phyloP scores from a whole-genome alignment of 1,140 invertebrate genomes.

The Agrilus planipennis region DNA sequence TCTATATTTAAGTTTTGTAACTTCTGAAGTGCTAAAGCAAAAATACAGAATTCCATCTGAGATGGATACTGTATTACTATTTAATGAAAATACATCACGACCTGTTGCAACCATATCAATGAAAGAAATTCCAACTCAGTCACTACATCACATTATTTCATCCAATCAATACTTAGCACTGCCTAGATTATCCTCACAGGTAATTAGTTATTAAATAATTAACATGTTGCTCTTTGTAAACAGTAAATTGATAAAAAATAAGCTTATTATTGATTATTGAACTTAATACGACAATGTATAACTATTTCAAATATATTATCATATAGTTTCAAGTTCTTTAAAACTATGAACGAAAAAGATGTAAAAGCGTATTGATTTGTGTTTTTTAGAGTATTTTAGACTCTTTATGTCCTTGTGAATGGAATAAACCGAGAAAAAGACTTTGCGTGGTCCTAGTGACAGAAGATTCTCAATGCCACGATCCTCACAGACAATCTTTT shows the following conservation, averaged over 20 bases:
- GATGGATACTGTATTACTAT: conserved; percentile 76
- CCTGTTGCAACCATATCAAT: conserved; percentile 82
- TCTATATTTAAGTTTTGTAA: conserved; percentile 49
- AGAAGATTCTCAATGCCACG: conserved; percentile 49
- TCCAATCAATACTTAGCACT: conserved; percentile 80
- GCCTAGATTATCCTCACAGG: conserved; percentile 85
- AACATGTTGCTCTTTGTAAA: too few relatives aligned
- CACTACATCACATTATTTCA: conserved; percentile 77
- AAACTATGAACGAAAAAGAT: too few relatives aligned
- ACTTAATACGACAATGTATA: conserved; percentile 3
- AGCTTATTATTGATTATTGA: too few relatives aligned
- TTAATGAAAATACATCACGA: conserved; percentile 75
- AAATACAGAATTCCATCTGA: conserved; percentile 63
- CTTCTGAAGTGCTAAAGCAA: conserved; percentile 46
- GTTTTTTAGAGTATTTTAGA: conserved; percentile 55
- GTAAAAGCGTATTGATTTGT: conserved; percentile 2
- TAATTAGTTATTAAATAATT: conserved; percentile 34
- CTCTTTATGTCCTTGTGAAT: conserved; percentile 78
- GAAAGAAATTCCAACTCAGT: conserved; percentile 74
- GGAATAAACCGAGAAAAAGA: conserved; percentile 65
- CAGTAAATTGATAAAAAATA: too few relatives aligned
- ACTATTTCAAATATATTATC: too few relatives aligned
- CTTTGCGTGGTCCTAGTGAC: conserved; percentile 81
- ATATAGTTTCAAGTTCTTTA: conserved; percentile 1
- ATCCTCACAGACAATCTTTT: conserved; percentile 47